These are phyloP conservation scores for Andrena cerasifolii DNA, from an alignment of 1,140 invertebrate genomes.

Conservation along the genomic window DNA sequence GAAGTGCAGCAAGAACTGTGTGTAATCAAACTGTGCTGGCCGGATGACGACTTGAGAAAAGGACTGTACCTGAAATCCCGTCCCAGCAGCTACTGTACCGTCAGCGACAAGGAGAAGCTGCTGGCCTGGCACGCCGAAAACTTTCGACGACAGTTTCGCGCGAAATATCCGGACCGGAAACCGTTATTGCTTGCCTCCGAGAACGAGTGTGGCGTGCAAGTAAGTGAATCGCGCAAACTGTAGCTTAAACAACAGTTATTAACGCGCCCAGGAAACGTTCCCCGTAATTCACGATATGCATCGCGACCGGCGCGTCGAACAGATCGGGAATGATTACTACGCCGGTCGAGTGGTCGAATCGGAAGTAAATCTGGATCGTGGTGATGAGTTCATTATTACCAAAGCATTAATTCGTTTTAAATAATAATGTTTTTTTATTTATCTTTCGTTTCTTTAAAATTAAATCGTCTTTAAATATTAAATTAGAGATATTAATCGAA, in stretches of 20 bases:
- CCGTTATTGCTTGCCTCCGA: constrained; percentile 89
- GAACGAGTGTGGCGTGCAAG: constrained; percentile 92
- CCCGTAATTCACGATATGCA: too few relatives aligned
- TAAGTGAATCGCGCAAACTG: constrained; percentile 72
- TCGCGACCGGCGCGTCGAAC: too few relatives aligned
- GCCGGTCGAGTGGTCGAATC: neutral
- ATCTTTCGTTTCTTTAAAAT: constrained; percentile 10
- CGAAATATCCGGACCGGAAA: constrained; percentile 86
- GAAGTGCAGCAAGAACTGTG: constrained; percentile 80
- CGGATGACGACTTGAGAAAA: constrained; percentile 78
- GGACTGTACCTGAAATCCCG: constrained; percentile 84
- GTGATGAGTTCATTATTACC: neutral
- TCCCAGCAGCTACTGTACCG: constrained; percentile 88
- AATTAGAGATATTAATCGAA: constrained; percentile 31
- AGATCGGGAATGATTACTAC: neutral
- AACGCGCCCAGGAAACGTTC: too few relatives aligned
- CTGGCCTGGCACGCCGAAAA: constrained; percentile 91
- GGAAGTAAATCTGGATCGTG: constrained; percentile 5
- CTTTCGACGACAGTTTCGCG: constrained; percentile 90
- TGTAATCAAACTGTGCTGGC: constrained; percentile 82
- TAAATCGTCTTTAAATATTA: constrained; percentile 18
- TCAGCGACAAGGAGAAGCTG: constrained; percentile 90
- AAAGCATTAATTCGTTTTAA: neutral
- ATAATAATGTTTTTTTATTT: constrained; percentile 27
- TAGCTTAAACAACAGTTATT: too few relatives aligned